Evolutionary conservation across 1,140 invertebrate species (phyloP), one percentile per base, ranked within the genome.

Genomic region (Drosophila willistoni): DNA sequence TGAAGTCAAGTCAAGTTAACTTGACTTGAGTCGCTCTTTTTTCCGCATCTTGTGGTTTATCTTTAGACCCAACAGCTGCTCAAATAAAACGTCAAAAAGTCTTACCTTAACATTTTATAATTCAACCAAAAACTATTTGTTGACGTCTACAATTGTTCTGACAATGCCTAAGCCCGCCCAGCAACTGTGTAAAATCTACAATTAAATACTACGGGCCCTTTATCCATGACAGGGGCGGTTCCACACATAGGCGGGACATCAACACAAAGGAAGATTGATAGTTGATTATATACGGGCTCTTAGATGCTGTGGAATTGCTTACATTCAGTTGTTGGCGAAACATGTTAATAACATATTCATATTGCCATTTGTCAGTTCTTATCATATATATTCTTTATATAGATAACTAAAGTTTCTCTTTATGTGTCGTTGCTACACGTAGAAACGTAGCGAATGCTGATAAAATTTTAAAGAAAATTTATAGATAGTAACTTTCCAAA

Each of bases 101-200:
- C 3, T 51, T 42, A 6, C 42, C 42, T 14, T 7, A 10, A 7
- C 42, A 13, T 4, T 13, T n/a, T 6, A 12, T 13, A 17, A 2
- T 14, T 17, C 9, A 17, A 2, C 6, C 5, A 47, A 14, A 51
- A 17, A 22, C 44, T 51, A 51, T 51, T 51, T 51, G 44, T 51
- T 51, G 17, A 51, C 44, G 44, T 51, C 44, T 51, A 51, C 44
- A 51, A 51, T 51, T 22, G 44, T 19, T 47, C 17, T 19, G 17
- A 17, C 44, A 47, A 47, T 47, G 44, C 9, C 44, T 12, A 9
- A 10, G 7, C 3, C 9, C 22, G 2, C 3, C 22, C 22, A 25
- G 22, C 44, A 51, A 51, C 17, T 22, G 44, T 22, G 17, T 22
- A 22, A 17, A 51, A 39, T 12, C 44, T 51, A 22, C 12, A 39